Conservation (phyloP, 1,140 invertebrate genomes). For the Drosophila lini region DNA sequence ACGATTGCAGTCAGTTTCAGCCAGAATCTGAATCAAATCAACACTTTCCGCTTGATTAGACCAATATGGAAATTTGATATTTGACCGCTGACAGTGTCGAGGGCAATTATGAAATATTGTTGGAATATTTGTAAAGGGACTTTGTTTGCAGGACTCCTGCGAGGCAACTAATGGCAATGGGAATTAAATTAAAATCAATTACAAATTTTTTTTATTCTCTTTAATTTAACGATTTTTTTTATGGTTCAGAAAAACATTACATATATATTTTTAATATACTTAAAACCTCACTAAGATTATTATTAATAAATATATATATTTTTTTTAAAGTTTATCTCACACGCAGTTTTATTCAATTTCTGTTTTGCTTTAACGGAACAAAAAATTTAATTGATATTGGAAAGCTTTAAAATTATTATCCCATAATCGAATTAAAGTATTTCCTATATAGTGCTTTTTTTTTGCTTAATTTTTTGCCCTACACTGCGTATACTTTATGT, state of each 20-base stretch:
- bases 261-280: neutral
- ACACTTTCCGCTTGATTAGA: conserved; percentile 62
- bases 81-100: conserved; percentile 30
- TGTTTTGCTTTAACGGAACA: neutral
- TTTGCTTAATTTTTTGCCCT: neutral
- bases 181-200: neutral
- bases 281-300: neutral
- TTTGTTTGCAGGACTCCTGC: neutral
- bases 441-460: neutral
- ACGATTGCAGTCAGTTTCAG: conserved; percentile 53
- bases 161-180: neutral
- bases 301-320: neutral
- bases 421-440: neutral
- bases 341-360: neutral
- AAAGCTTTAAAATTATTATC: neutral
- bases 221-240: neutral
- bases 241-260: neutral
- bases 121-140: conserved; percentile 10
- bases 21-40: conserved; percentile 62
- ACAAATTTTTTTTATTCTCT: neutral
- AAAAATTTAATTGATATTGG: neutral
- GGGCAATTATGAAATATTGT: conserved; percentile 39
- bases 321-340: neutral
- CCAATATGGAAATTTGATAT: conserved; percentile 55
- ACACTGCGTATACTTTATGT: conserved; percentile 33